Percentiles rank a stretch among this genome's conserved stretches.
Evolutionary conservation across 2,888 invertebrate species (phyloP).

Genomic region (Syrphus vitripennis): DNA sequence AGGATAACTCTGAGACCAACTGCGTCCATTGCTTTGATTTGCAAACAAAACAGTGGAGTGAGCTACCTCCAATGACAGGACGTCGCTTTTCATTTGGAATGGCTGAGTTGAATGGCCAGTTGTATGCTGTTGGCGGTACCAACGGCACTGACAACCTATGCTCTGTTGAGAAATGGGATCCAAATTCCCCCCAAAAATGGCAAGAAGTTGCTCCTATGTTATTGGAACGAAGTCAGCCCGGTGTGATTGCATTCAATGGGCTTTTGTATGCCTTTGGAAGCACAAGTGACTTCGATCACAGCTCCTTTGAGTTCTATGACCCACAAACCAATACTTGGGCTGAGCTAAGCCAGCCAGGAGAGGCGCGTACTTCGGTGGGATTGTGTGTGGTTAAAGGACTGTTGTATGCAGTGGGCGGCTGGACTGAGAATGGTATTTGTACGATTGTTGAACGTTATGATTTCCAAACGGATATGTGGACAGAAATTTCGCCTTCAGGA

Average conservation of each 20-base stretch:
- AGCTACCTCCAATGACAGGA: background rate
- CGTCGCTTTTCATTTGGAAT: conserved; percentile 25
- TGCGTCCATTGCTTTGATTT: conserved; percentile 22
- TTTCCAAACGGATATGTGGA: background rate
- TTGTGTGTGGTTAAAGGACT: background rate
- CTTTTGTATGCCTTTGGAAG: conserved; percentile 1
- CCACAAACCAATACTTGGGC: conserved; percentile 26
- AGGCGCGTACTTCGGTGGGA: background rate
- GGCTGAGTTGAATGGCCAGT: background rate
- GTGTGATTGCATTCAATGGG: conserved; percentile 6
- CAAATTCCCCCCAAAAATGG: background rate
- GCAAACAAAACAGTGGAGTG: background rate
- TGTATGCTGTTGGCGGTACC: conserved; percentile 22
- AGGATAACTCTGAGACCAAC: background rate
- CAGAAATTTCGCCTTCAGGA: conserved; percentile 2
- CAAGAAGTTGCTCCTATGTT: background rate
- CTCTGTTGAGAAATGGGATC: conserved; percentile 21
- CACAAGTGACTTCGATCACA: background rate
- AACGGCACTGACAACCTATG: background rate
- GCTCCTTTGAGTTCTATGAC: conserved; percentile 6
- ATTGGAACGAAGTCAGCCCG: background rate
- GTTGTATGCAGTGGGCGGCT: conserved; percentile 24
- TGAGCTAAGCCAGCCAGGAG: background rate
- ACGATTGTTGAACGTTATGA: conserved; percentile 22
- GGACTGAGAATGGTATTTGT: background rate